A percentile compares a stretch with the other conserved stretches of the same genome.
Evolutionary conservation across 1,140 invertebrate genomes (phyloP).

Genomic region (Drosophila parvula): DNA sequence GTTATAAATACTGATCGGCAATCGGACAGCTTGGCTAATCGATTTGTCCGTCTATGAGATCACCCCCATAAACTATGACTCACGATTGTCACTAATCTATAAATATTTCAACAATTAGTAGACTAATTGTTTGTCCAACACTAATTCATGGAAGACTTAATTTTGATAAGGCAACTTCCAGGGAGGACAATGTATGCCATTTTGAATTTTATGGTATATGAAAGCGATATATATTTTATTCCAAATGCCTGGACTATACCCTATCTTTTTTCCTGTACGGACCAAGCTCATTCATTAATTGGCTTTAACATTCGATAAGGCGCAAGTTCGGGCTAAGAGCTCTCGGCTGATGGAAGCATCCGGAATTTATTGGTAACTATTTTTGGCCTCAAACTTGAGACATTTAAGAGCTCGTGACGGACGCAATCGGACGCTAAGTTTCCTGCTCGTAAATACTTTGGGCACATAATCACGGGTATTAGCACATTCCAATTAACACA

Average conservation of each 20-base stretch:
- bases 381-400: constrained; percentile 17
- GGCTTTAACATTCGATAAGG: constrained; percentile 24
- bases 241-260: background rate
- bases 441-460: constrained; percentile 27
- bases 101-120: constrained; percentile 18
- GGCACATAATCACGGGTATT: constrained; percentile 35
- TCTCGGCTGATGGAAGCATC: constrained; percentile 16
- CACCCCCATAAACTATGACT: constrained; percentile 36
- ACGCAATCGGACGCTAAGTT: constrained; percentile 24
- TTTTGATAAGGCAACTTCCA: background rate
- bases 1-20: constrained; percentile 30
- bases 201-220: background rate
- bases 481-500: constrained; percentile 41
- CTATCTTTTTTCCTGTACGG: constrained; percentile 31
- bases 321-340: background rate
- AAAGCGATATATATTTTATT: background rate
- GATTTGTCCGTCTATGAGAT: constrained; percentile 38
- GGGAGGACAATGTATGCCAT: background rate
- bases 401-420: constrained; percentile 21
- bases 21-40: constrained; percentile 15
- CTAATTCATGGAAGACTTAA: background rate
- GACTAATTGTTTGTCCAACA: constrained; percentile 9
- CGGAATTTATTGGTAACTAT: constrained; percentile 21
- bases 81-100: constrained; percentile 15
- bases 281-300: constrained; percentile 25